Base-by-base conservation (phyloP, 2,113 vertebrate genomes). In the Fregetta grallaria region DNA sequence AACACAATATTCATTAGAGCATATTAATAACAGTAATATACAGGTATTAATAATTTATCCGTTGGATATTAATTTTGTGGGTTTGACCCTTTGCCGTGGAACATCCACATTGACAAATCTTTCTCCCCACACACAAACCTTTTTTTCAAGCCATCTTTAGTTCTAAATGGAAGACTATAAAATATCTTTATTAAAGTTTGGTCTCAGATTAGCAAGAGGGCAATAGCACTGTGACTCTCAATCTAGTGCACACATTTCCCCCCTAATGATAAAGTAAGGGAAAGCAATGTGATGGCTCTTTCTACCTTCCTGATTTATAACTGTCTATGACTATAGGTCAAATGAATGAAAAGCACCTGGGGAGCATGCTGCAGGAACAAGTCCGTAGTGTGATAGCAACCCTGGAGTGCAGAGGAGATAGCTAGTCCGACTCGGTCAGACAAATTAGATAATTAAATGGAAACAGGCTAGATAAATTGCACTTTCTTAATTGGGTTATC, bases 371-470 rank as follows among this genome's bases (percentile, higher is more conserved):
- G 87, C 88, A 36, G 82, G 81, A 92, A 73, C 94, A 29, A 12
- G 65, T 58, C 82, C 25, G 29, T 18, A 49, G 86, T 18, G 42
- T 26, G 96, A 94, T 9, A 40, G 92, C 67, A 80, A n/a, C 71
- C 79, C 87, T 52, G 40, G 52, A 68, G 32, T 62, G 66, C 94
- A n/a, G 77, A 50, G 80, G 53, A 66, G 67, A 96, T 72, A 95
- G 94, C 91, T 74, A 70, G 76, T 63, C 88, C 29, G 11, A 38
- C 95, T 96, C 45, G 5, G 88, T 95, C 94, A 95, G 97, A 98
- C 96, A 98, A 97, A 98, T 97, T 90, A 97, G 97, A 97, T 97
- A 97, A 97, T 97, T 97, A 97, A 98, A 97, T 97, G 96, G 98
- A 97, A 97, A 96, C 97, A 79, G 80, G 94, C 93, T 94, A 97